A percentile compares a stretch with the other conserved stretches of the same genome.
phyloP scores from a whole-genome alignment of 1,140 invertebrate genomes.

The Mycetomoellerius zeteki region DNA sequence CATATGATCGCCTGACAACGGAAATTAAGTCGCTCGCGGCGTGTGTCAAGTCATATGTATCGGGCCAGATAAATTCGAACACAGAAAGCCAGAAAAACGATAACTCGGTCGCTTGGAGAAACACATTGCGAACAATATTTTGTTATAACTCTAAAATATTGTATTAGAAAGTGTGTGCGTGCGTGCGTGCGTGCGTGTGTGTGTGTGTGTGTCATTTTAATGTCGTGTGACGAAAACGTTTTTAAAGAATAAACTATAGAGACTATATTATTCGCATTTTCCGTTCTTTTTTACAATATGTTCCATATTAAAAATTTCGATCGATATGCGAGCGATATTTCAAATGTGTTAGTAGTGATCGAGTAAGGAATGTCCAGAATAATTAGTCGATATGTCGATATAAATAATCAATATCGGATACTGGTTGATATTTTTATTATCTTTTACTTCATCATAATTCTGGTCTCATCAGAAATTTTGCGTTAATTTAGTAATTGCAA shows the following conservation, averaged over 20 bases:
- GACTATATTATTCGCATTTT: neutral
- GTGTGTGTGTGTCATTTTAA: neutral
- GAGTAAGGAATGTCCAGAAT: no score
- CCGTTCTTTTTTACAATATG: neutral
- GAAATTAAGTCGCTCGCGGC: conserved; percentile 46
- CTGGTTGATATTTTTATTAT: no score
- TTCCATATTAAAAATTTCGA: neutral
- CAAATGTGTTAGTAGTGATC: no score
- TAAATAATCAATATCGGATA: no score
- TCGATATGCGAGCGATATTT: neutral
- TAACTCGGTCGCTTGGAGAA: neutral
- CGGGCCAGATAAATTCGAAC: conserved; percentile 33
- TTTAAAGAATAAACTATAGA: neutral
- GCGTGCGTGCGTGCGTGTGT: no score
- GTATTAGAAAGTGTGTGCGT: neutral
- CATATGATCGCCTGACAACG: conserved; percentile 49
- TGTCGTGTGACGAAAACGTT: neutral
- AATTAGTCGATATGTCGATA: no score
- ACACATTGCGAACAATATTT: neutral
- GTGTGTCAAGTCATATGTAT: conserved; percentile 13
- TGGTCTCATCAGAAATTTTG: no score
- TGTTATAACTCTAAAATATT: neutral
- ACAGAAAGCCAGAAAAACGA: no score
- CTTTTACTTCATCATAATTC: no score
- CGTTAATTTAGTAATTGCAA: no score